Evolutionary conservation across 2,113 vertebrate genomes (phyloP), one percentile per base, ranked within the genome.

Genomic region (Erythrolamprus reginae): DNA sequence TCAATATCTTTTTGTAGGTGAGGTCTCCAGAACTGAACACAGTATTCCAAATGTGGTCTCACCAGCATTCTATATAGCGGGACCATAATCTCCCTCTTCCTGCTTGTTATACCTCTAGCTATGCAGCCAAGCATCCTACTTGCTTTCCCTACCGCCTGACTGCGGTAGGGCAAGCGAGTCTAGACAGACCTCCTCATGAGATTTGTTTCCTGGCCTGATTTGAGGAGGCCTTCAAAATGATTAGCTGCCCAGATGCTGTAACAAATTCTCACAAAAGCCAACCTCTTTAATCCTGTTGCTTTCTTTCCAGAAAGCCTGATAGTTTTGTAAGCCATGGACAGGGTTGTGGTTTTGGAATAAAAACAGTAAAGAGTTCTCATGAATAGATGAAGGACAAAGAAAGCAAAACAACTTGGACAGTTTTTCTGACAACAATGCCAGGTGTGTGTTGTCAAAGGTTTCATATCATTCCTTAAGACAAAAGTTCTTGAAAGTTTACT

Each of bases 361-460:
- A 85, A 84, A 86, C 0, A 0, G 84, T 90, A 21, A 86, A 61
- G 3, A n/a, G 87, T 92, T 95, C 51, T 58, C 88, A 92, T 61
- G 28, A 84, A 85, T 91, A 28, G 3, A 0, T 53, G 93, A 92
- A 86, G 91, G 92, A 93, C 33, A 24, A 89, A 90, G 26, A 21
- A 61, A 51, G 89, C 88, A 92, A 88, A 86, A 84, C 24, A 28
- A 88, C 2, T 26, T 33, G 33, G 15, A 53, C 28, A 23, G 84
- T 94, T 28, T n/a, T 55, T 91, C 45, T 28, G 47, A 90, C 84
- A 92, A 90, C 84, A 92, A 38, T 65, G n/a, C 23, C 53, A 42
- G 84, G 42, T 2, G 4, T 56, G 15, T 38, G 94, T 89, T 94
- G n/a, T n/a, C 89, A 91, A 89, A 90, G 85, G 55, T 92, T 88